phyloP scores from a whole-genome alignment of 2,888 invertebrate species.

The Mimas tiliae region DNA sequence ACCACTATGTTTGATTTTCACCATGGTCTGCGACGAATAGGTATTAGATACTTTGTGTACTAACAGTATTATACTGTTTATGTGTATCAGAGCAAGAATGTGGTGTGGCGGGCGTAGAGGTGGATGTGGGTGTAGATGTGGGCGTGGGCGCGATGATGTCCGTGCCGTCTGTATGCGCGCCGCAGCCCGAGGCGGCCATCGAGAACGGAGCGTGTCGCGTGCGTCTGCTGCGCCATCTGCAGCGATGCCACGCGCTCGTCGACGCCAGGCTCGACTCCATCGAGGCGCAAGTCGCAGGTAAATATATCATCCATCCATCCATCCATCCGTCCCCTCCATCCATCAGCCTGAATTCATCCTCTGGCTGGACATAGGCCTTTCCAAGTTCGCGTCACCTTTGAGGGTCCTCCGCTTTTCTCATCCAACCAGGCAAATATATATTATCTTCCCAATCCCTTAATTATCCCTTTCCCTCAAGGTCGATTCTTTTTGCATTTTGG shows the following conservation, averaged over 20 bases:
- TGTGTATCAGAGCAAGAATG: neutral
- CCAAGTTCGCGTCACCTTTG: no score
- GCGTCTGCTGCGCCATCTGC: slow-evolving; percentile 90
- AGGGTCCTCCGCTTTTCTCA: no score
- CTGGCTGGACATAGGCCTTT: no score
- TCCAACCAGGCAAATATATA: no score
- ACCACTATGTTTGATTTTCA: no score
- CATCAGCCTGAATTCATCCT: no score
- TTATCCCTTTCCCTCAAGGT: no score
- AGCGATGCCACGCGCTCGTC: slow-evolving; percentile 89
- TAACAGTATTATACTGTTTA: neutral
- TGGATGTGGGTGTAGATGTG: slow-evolving; percentile 34
- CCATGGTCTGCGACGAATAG: no score
- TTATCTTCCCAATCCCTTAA: no score
- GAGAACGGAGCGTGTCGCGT: slow-evolving; percentile 91
- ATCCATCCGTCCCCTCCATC: no score
- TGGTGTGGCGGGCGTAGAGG: neutral
- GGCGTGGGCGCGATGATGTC: slow-evolving; percentile 29
- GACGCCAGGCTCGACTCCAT: slow-evolving; percentile 89
- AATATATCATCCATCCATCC: slow-evolving; percentile 37
- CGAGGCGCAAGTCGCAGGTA: slow-evolving; percentile 90
- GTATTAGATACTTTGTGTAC: no score
- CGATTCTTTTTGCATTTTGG: no score
- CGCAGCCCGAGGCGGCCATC: slow-evolving; percentile 93
- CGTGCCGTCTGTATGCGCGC: slow-evolving; percentile 65